These are phyloP conservation scores for Oncopeltus fasciatus DNA, from an alignment of 1,140 invertebrate species.

Conservation along the genomic window DNA sequence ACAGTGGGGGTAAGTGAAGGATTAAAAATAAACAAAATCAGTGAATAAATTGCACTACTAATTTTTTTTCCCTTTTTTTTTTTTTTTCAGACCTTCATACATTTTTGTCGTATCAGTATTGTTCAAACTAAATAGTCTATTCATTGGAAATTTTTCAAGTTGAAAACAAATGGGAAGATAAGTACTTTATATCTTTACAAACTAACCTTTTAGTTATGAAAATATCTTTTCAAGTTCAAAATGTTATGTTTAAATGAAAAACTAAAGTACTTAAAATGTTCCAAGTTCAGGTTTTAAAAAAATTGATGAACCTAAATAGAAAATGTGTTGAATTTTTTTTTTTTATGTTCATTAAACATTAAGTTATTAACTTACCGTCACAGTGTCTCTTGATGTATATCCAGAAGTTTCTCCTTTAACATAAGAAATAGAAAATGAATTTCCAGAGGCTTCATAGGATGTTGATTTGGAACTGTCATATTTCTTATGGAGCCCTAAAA, in stretches of 20 bases:
- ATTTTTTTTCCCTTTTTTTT: too few species aligned
- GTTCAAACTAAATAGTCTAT: too few species aligned
- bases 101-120: too few species aligned
- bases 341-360: too few species aligned
- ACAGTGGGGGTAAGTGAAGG: too few species aligned
- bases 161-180: too few species aligned
- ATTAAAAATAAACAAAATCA: too few species aligned
- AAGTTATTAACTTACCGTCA: not conserved
- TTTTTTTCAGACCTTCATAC: too few species aligned
- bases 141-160: too few species aligned
- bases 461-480: not conserved
- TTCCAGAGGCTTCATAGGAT: not conserved
- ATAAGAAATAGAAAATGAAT: not conserved
- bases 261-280: not conserved
- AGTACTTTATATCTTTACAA: too few species aligned
- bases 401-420: not conserved
- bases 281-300: not conserved
- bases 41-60: too few species aligned
- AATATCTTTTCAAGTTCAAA: not conserved
- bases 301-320: not conserved
- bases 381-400: not conserved
- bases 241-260: not conserved
- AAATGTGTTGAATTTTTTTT: too few species aligned
- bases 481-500: not conserved
- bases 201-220: not conserved